These are phyloP conservation scores for Arctopsyche grandis DNA, from an alignment of 1,140 invertebrate genomes.

Conservation along the genomic window DNA sequence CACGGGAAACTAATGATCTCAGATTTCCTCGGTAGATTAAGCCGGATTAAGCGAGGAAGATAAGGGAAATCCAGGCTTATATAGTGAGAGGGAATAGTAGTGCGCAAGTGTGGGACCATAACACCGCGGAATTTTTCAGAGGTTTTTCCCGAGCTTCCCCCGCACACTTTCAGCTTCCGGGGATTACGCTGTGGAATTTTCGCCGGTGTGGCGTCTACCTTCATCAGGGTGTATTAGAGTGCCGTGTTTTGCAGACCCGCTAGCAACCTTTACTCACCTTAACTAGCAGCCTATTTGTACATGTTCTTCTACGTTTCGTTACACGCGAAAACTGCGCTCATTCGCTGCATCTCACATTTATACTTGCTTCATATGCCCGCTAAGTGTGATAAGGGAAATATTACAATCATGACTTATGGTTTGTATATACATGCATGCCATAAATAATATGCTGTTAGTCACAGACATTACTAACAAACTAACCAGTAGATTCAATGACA, in stretches of 20 bases:
- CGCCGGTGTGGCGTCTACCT: background rate
- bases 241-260: slow-evolving; percentile 14
- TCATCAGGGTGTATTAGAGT: slow-evolving; percentile 21
- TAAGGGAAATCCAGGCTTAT: slow-evolving; percentile 39
- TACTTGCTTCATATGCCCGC: too few species aligned
- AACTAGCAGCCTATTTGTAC: too few species aligned
- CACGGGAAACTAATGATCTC: slow-evolving; percentile 42
- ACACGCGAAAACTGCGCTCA: too few species aligned
- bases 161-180: background rate
- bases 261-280: background rate
- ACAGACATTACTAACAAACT: too few species aligned
- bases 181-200: slow-evolving; percentile 6
- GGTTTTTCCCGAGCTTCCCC: slow-evolving; percentile 5
- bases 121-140: slow-evolving; percentile 19
- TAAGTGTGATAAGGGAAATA: too few species aligned
- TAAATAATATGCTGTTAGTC: too few species aligned
- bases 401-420: too few species aligned
- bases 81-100: slow-evolving; percentile 20
- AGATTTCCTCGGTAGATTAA: slow-evolving; percentile 50
- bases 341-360: too few species aligned
- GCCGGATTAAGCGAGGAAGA: slow-evolving; percentile 35
- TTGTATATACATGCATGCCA: too few species aligned
- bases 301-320: too few species aligned
- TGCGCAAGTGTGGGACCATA: background rate
- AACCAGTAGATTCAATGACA: too few species aligned